A percentile compares a stretch with the other conserved stretches of the same genome.
Evolutionary conservation across 2,113 vertebrate genomes (phyloP).

Genomic region (Lepus americanus): DNA sequence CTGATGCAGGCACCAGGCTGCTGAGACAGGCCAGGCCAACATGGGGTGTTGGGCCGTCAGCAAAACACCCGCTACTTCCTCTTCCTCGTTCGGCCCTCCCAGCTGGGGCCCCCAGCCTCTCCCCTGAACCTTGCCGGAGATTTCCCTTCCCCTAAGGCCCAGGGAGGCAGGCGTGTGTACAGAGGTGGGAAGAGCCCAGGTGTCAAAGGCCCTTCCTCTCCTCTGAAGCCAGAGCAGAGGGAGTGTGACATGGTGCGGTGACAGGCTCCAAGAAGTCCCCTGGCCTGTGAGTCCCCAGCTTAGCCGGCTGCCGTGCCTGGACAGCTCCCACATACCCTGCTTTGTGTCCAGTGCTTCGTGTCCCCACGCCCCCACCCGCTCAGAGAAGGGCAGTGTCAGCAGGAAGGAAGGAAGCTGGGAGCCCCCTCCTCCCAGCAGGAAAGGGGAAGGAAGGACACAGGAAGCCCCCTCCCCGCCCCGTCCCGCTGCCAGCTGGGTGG

Average conservation of each 20-base stretch:
- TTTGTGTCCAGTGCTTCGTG: background rate
- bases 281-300: background rate
- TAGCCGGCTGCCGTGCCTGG: background rate
- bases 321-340: background rate
- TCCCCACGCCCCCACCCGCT: background rate
- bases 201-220: background rate
- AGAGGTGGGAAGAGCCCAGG: accelerated
- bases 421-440: slow-evolving; percentile 23
- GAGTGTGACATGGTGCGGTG: background rate
- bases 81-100: background rate
- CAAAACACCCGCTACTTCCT: slow-evolving; percentile 45
- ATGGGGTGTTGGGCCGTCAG: slow-evolving; percentile 76
- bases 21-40: slow-evolving; percentile 68
- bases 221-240: background rate
- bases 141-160: slow-evolving; percentile 19
- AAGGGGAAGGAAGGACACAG: slow-evolving; percentile 60
- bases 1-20: slow-evolving; percentile 74
- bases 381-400: background rate
- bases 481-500: slow-evolving; percentile 11
- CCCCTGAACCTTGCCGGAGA: background rate
- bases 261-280: background rate
- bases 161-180: background rate
- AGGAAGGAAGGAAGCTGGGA: background rate
- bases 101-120: background rate
- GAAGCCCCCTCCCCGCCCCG: slow-evolving; percentile 43